Evolutionary conservation across 1,140 invertebrate species (phyloP), one percentile per base, ranked within the genome.

Genomic region (Heliothis subflexa): DNA sequence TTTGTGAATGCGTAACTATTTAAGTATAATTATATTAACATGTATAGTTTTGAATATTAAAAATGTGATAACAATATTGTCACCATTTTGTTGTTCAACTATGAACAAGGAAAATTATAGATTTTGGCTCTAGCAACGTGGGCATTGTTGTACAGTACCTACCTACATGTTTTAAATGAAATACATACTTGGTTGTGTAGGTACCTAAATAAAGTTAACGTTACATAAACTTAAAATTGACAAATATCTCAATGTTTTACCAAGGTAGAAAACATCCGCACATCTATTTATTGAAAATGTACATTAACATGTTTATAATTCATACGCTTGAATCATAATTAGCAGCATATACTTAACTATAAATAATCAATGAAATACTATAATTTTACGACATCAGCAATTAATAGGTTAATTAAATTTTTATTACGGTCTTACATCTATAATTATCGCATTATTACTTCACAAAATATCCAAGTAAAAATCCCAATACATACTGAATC

Each of bases 41-140:
- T 40, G 33, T 7, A 40, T 40, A 40, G 33, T 9, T 5, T 40
- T 9, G 33, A n/a, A 40, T 9, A 5, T 40, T 40, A 40, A 40
- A 64, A 28, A 28, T 33, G 2, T 14, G n/a, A 33, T 16, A 64
- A 45, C 9, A 45, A 40, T 45, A 45, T n/a, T 28, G 9, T 40
- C 40, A 33, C 33, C 61, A 45, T 45, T 64, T 45, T 18, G 40
- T 66, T 4, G 16, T 21, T 21, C 3, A 16, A 71, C 50, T 71
- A 71, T n/a, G n/a, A 71, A 40, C 50, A 54, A 71, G 68, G 68
- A 71, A 71, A 71, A 71, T 71, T 10, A 66, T 47, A 66, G 62
- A 47, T 10, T 18, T 64, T 3, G 28, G 14, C 13, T 33, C 33
- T 13, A 61, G 4, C 13, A 13, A 2, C 25, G 25, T 28, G 11